Percentiles rank a stretch among this genome's conserved stretches.
phyloP scores from a whole-genome alignment of 2,888 invertebrate genomes.

The Agonopterix alstromeriana region DNA sequence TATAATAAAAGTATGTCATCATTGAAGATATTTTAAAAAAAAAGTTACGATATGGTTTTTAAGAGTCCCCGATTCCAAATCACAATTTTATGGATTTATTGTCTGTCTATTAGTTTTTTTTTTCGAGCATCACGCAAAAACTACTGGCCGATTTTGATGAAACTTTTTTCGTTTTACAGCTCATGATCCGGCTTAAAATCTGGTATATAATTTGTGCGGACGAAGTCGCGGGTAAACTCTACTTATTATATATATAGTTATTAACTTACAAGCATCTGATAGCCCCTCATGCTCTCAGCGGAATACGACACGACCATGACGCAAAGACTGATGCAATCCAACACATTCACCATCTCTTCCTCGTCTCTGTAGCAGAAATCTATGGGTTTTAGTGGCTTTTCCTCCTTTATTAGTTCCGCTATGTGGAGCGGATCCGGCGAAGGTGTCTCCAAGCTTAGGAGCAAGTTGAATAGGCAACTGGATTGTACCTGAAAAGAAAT shows the following conservation, averaged over 20 bases:
- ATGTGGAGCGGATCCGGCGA: slow-evolving; percentile 96
- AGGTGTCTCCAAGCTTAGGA: slow-evolving; percentile 94
- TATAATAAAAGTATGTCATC: too few species aligned
- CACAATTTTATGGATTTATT: too few species aligned
- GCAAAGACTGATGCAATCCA: slow-evolving; percentile 98
- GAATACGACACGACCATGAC: slow-evolving; percentile 99
- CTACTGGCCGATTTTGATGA: too few species aligned
- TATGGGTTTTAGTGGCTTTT: slow-evolving; percentile 93
- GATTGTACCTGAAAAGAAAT: slow-evolving; percentile 82
- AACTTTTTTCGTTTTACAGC: too few species aligned
- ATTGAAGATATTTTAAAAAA: too few species aligned
- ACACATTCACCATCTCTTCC: slow-evolving; percentile 95
- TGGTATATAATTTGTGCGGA: too few species aligned
- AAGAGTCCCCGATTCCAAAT: too few species aligned
- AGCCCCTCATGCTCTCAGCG: slow-evolving; percentile 94
- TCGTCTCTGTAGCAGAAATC: slow-evolving; percentile 99
- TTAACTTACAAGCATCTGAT: slow-evolving; percentile 89
- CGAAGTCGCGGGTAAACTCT: too few species aligned
- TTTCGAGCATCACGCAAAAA: too few species aligned
- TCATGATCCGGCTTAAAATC: too few species aligned
- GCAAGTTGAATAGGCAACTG: slow-evolving; percentile 92
- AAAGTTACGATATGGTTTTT: too few species aligned
- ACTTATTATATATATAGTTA: neutral
- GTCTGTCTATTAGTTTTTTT: too few species aligned
- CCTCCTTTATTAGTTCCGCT: slow-evolving; percentile 92